A percentile compares a stretch with the other conserved stretches of the same genome.
phyloP scores from a whole-genome alignment of 2,113 vertebrate genomes.

The Echinops telfairi region DNA sequence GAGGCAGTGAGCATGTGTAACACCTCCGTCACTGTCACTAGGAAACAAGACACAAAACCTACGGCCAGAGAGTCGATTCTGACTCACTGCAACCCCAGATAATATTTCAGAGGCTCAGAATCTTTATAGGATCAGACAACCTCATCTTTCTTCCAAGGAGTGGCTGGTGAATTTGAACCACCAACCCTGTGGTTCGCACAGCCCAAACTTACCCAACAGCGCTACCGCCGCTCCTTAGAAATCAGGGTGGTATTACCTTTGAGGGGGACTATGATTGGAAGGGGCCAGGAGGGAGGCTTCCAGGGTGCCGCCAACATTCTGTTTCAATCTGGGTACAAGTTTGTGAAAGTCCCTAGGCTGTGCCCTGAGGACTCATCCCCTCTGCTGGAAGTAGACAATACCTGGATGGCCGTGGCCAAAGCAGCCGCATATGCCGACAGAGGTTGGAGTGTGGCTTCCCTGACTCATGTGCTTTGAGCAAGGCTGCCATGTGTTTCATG shows the following conservation, averaged over 20 bases:
- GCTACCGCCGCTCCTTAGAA: not conserved
- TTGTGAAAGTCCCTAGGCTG: constrained; percentile 42
- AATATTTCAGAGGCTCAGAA: too few relatives aligned
- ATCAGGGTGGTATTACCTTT: not conserved
- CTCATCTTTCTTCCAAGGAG: too few relatives aligned
- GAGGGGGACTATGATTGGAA: not conserved
- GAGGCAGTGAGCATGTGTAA: not conserved
- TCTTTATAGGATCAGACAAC: too few relatives aligned
- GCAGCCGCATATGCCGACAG: not conserved
- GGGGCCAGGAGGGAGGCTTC: not conserved
- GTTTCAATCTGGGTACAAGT: not conserved
- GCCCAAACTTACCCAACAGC: too few relatives aligned
- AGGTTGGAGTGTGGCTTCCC: not conserved
- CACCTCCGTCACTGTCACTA: not conserved
- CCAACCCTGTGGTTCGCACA: too few relatives aligned
- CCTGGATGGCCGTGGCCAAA: not conserved
- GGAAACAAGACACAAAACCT: not conserved
- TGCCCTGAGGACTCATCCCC: not conserved
- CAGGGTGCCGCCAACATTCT: not conserved
- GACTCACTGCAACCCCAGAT: too few relatives aligned
- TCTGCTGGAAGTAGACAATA: not conserved
- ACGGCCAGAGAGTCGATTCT: too few relatives aligned
- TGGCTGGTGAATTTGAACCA: too few relatives aligned
- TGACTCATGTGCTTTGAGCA: not conserved
- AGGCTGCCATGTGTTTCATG: not conserved